Percentiles rank a stretch among this genome's conserved stretches.
phyloP scores from a whole-genome alignment of 2,113 vertebrate species.

The Tychaedon coryphoeus region DNA sequence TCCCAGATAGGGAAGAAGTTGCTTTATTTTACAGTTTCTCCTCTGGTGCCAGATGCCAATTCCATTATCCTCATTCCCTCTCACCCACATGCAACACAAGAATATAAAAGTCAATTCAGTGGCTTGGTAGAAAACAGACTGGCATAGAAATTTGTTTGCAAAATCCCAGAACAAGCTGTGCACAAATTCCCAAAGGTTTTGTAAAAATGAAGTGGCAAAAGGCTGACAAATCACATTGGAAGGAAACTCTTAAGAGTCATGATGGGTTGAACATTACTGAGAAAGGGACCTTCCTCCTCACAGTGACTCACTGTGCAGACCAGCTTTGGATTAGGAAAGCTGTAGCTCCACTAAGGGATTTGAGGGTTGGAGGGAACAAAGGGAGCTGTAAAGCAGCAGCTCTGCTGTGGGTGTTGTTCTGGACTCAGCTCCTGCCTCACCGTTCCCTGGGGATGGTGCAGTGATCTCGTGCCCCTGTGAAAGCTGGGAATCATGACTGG shows the following conservation, averaged over 20 bases:
- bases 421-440: background rate
- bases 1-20: background rate
- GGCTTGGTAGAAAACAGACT: background rate
- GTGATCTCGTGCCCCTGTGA: background rate
- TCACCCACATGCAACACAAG: background rate
- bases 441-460: background rate
- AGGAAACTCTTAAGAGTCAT: background rate
- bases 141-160: background rate
- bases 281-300: background rate
- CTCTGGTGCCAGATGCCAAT: background rate
- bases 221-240: background rate
- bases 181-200: background rate
- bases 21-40: background rate
- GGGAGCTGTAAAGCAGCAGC: background rate
- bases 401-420: background rate
- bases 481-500: background rate
- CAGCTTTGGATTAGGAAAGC: background rate
- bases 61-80: background rate
- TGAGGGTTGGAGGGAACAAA: too few species aligned
- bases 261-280: rapidly evolving
- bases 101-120: background rate
- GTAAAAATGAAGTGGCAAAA: background rate
- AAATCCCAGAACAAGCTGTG: background rate
- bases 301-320: background rate
- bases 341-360: background rate